Conservation (phyloP, 1,140 invertebrate genomes). For the Atta texana region DNA sequence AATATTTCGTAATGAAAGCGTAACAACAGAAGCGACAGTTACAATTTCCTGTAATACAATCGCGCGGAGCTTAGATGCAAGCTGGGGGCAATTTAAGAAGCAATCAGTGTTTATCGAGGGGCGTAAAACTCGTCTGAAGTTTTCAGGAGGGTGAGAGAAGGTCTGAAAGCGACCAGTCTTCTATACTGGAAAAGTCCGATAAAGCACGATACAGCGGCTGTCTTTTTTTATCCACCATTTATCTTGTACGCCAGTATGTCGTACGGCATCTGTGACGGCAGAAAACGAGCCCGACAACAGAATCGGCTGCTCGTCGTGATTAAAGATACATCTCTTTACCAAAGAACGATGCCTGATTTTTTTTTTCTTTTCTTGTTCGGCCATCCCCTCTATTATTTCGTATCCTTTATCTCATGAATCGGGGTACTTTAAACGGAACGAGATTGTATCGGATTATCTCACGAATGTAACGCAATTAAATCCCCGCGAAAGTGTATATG, state of each 20-base stretch:
- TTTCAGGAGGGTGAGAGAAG: slow-evolving; percentile 48
- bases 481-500: background rate
- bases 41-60: slow-evolving; percentile 43
- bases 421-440: slow-evolving; percentile 13
- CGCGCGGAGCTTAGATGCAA: slow-evolving; percentile 5
- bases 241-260: slow-evolving; percentile 51
- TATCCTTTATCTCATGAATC: slow-evolving; percentile 18
- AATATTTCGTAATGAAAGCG: slow-evolving; percentile 24
- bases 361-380: background rate
- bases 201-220: background rate
- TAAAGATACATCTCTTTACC: slow-evolving; percentile 36
- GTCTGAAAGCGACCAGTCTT: slow-evolving; percentile 19
- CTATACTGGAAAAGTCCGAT: background rate
- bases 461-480: slow-evolving; percentile 39
- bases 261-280: slow-evolving; percentile 16
- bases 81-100: slow-evolving; percentile 57
- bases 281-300: slow-evolving; percentile 41
- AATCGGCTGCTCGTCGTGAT: slow-evolving; percentile 57
- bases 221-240: slow-evolving; percentile 61
- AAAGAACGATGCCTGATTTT: background rate
- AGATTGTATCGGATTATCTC: slow-evolving; percentile 40
- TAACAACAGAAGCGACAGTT: slow-evolving; percentile 33
- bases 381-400: slow-evolving; percentile 15
- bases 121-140: slow-evolving; percentile 59
- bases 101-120: slow-evolving; percentile 71